Evolutionary conservation across 2,797 vertebrate species (phyloP).

Genomic region (Heliangelus exortis): DNA sequence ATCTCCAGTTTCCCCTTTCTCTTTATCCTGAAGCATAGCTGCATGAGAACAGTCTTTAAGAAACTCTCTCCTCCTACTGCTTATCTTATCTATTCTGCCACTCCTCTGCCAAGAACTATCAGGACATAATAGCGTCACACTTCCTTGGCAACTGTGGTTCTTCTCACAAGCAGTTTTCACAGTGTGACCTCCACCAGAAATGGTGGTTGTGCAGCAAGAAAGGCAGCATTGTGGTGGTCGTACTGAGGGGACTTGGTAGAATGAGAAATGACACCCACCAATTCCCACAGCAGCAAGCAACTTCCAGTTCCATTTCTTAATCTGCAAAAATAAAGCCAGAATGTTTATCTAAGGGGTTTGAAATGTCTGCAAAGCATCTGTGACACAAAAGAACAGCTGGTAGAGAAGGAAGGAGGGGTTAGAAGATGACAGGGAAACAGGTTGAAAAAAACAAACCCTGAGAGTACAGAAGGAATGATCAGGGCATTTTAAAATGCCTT

Average conservation of each 20-base stretch:
- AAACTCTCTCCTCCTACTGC: not conserved
- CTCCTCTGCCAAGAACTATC: conserved; percentile 28
- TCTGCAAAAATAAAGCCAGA: conserved; percentile 25
- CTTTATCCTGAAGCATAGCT: conserved; percentile 10
- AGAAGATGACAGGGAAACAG: not conserved
- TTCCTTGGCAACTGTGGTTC: conserved; percentile 24
- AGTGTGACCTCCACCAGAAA: not conserved
- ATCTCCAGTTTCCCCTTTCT: conserved; percentile 1
- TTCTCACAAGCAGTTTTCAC: conserved; percentile 27
- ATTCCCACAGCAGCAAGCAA: not conserved
- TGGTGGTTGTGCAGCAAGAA: conserved; percentile 12
- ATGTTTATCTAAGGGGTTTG: not conserved
- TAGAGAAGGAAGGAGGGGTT: not conserved
- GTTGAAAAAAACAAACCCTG: not conserved
- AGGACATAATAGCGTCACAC: conserved; percentile 2
- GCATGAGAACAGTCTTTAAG: conserved; percentile 15
- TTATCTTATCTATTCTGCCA: conserved; percentile 58
- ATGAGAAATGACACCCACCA: conserved; percentile 2
- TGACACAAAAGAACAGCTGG: not conserved
- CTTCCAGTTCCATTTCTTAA: conserved; percentile 4
- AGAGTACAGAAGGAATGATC: not conserved
- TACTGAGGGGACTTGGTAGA: not conserved
- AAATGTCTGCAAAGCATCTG: conserved; percentile 12
- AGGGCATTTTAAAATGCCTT: not conserved
- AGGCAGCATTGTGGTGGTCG: conserved; percentile 10